A percentile compares a stretch with the other conserved stretches of the same genome.
These are phyloP conservation scores for Harpalus rufipes DNA, from an alignment of 2,888 invertebrate species.

Conservation along the genomic window DNA sequence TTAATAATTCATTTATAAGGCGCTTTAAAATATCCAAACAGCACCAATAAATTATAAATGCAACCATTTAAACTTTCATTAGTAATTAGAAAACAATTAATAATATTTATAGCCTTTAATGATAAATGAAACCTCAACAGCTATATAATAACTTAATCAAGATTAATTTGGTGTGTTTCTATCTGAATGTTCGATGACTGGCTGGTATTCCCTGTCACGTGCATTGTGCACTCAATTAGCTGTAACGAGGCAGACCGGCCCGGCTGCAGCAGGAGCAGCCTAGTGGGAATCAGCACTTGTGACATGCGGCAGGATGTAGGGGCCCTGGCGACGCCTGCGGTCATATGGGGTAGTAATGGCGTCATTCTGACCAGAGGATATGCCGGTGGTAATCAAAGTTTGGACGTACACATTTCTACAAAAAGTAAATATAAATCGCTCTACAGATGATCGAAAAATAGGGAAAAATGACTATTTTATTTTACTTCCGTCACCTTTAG, in stretches of 20 bases:
- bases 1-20: background rate
- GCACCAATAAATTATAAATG: constrained; percentile 1
- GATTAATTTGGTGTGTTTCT: constrained; percentile 3
- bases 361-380: constrained; percentile 43
- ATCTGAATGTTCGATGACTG: background rate
- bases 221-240: constrained; percentile 39
- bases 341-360: constrained; percentile 42
- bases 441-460: too few relatives aligned
- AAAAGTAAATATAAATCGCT: too few relatives aligned
- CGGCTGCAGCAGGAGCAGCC: background rate
- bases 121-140: constrained; percentile 24
- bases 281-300: constrained; percentile 44
- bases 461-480: too few relatives aligned
- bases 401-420: too few relatives aligned
- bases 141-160: constrained; percentile 36
- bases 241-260: constrained; percentile 25
- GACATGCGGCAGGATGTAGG: constrained; percentile 16
- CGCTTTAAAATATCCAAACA: background rate
- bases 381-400: too few relatives aligned
- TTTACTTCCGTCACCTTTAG: too few relatives aligned
- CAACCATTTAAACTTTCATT: background rate
- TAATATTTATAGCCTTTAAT: background rate
- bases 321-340: constrained; percentile 17
- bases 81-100: background rate
- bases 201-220: background rate